These are phyloP conservation scores for Anaspis maculata DNA, from an alignment of 2,888 invertebrate species.

Conservation along the genomic window DNA sequence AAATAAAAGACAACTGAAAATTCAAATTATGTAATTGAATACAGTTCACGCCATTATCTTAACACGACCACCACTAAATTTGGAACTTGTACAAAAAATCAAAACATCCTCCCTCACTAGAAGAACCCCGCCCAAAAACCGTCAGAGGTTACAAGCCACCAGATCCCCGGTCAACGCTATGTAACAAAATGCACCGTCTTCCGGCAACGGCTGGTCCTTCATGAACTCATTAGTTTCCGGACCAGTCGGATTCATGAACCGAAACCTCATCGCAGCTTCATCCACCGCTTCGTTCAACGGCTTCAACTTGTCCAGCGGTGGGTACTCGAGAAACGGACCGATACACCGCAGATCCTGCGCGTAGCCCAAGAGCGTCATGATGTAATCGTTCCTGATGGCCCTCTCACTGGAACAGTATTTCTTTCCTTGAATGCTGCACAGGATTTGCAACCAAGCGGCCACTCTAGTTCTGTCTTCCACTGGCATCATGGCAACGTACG, in stretches of 20 bases:
- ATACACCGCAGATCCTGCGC: conserved; percentile 41
- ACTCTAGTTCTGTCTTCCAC: conserved; percentile 41
- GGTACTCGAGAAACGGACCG: conserved; percentile 45
- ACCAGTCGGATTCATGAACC: conserved; percentile 43
- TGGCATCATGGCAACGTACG: conserved; percentile 41
- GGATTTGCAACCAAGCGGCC: conserved; percentile 45
- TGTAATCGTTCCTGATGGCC: conserved; percentile 48
- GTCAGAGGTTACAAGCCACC: conserved; percentile 16
- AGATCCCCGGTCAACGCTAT: conserved; percentile 47
- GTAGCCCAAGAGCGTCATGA: conserved; percentile 45
- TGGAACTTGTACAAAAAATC: too few species aligned
- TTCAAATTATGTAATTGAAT: too few species aligned
- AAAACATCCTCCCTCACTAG: too few species aligned
- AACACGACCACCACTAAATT: too few species aligned
- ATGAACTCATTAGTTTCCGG: conserved; percentile 45
- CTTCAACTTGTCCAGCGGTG: conserved; percentile 36
- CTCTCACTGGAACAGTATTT: conserved; percentile 44
- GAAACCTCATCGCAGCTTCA: conserved; percentile 38
- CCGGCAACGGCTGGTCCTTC: conserved; percentile 42
- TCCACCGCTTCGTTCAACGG: conserved; percentile 38
- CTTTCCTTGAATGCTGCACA: conserved; percentile 41
- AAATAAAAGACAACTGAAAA: too few species aligned
- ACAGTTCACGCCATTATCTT: too few species aligned
- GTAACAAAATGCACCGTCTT: conserved; percentile 50
- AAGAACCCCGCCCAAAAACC: too few species aligned